Conservation (phyloP, 2,797 vertebrate species). For the Synanceia verrucosa region DNA sequence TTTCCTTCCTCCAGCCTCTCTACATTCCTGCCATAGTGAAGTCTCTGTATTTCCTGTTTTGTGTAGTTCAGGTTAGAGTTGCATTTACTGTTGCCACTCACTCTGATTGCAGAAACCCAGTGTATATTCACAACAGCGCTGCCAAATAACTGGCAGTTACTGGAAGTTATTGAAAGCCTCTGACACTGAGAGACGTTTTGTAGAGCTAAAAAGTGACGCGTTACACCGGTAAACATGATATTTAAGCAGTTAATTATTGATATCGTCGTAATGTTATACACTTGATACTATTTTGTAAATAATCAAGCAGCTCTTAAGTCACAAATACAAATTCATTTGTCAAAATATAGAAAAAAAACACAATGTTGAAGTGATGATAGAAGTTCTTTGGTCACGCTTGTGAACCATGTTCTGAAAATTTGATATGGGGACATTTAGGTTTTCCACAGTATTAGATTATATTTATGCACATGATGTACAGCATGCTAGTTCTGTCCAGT, state of each 20-base stretch:
- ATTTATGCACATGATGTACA: not conserved
- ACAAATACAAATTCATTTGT: not conserved
- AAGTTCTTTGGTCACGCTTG: not conserved
- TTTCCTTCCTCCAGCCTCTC: conserved; percentile 34
- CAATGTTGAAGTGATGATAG: not conserved
- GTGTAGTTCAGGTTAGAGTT: conserved; percentile 48
- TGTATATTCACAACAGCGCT: conserved; percentile 23
- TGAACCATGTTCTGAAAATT: not conserved
- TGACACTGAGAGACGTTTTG: conserved; percentile 38
- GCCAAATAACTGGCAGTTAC: conserved; percentile 37
- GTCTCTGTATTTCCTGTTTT: conserved; percentile 35
- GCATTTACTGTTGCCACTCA: conserved; percentile 33
- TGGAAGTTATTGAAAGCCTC: conserved; percentile 32
- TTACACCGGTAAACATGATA: not conserved
- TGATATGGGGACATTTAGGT: not conserved
- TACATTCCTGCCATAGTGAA: conserved; percentile 15
- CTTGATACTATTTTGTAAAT: not conserved
- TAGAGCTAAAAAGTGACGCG: not conserved
- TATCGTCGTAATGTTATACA: not conserved
- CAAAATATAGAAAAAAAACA: not conserved
- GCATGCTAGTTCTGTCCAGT: too few species aligned
- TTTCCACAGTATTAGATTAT: not conserved
- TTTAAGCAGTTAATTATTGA: not conserved
- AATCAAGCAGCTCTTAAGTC: not conserved
- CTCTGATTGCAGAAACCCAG: conserved; percentile 19